Evolutionary conservation across 1,140 invertebrate species (phyloP).

Genomic region (Trichogramma pretiosum): DNA sequence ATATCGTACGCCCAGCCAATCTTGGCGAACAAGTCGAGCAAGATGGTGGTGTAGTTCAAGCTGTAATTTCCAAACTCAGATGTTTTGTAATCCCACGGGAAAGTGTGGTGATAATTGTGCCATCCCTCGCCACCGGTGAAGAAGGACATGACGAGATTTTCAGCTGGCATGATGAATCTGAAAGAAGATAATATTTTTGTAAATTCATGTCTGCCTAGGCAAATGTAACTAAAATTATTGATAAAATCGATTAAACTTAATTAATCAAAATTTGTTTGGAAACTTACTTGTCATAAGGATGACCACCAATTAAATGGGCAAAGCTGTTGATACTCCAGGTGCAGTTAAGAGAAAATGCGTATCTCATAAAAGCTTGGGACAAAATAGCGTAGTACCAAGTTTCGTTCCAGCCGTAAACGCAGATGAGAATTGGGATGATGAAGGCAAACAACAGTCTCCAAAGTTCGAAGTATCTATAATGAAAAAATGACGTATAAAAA

Average conservation of each 20-base stretch:
- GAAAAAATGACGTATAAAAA: too few relatives aligned
- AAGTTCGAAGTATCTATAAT: conserved; percentile 65
- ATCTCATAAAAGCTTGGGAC: conserved; percentile 52
- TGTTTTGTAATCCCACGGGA: conserved; percentile 73
- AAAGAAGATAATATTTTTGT: not conserved
- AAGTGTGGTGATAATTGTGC: conserved; percentile 86
- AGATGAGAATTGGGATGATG: conserved; percentile 63
- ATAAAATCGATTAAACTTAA: not conserved
- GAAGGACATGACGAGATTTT: conserved; percentile 35
- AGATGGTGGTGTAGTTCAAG: conserved; percentile 52
- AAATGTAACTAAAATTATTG: not conserved
- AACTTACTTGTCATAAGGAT: conserved; percentile 65
- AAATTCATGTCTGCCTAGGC: not conserved
- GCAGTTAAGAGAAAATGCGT: conserved; percentile 53
- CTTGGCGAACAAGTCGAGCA: conserved; percentile 58
- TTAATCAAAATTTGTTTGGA: not conserved
- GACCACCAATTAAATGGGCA: conserved; percentile 65
- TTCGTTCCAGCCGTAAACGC: conserved; percentile 60
- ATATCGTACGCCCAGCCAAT: conserved; percentile 76
- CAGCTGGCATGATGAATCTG: conserved; percentile 58
- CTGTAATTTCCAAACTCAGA: conserved; percentile 51
- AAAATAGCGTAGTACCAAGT: conserved; percentile 46
- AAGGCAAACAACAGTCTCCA: conserved; percentile 64
- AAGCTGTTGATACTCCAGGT: conserved; percentile 75
- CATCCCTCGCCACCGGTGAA: conserved; percentile 50